Evolutionary conservation across 1,140 invertebrate genomes (phyloP).

Genomic region (Aphelenchoides fujianensis): DNA sequence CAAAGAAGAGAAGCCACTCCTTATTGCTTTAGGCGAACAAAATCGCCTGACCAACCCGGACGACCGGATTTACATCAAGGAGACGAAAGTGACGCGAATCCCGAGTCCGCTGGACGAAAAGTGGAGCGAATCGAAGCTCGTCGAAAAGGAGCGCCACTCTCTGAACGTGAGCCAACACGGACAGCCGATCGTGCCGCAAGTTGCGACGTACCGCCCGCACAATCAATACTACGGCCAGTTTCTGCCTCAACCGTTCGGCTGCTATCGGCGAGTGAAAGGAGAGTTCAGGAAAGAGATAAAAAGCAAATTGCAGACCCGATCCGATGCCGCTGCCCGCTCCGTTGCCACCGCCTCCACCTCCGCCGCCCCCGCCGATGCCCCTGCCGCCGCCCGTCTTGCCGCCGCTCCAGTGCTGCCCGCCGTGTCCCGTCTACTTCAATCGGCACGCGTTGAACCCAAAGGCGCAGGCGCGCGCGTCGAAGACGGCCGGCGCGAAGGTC

Average conservation of each 20-base stretch:
- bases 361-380: background rate
- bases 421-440: background rate
- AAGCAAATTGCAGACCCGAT: no score
- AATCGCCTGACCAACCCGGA: background rate
- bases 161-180: background rate
- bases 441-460: background rate
- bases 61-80: background rate
- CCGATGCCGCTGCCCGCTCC: background rate
- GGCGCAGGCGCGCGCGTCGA: background rate
- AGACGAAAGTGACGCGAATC: slow-evolving; percentile 4
- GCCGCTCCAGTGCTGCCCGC: background rate
- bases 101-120: background rate
- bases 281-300: no score
- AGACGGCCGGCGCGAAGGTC: no score
- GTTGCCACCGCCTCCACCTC: slow-evolving; percentile 9
- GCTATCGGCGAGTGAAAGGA: no score
- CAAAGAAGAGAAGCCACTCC: background rate
- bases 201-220: background rate
- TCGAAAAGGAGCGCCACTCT: no score
- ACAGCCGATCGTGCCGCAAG: background rate
- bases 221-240: no score
- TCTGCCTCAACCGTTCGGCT: no score
- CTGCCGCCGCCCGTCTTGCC: background rate
- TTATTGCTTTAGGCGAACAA: background rate
- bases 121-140: background rate